Base-by-base conservation (phyloP, 2,888 invertebrate genomes). In the Plagiodera versicolora region DNA sequence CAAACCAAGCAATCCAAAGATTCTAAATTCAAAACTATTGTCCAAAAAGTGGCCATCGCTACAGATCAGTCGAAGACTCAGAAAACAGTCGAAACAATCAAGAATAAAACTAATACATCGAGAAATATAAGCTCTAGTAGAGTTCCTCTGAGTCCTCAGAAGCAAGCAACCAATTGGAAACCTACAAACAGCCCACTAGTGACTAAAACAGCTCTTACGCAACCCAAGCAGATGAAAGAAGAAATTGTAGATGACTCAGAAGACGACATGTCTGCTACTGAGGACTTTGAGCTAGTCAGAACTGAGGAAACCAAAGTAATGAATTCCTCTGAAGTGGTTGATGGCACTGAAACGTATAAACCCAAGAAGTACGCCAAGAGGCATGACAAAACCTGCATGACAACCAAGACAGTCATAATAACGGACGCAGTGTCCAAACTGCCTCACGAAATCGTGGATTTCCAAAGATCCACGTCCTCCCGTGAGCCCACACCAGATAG, bases 401-500 rank as follows among this genome's bases (percentile, higher is more conserved):
- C 83, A 44, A 85, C 84, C 0, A 85, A 84, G 72, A 83, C 83
- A 0, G 82, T 83, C 6, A 82, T 83, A 62, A 77, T 84, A 49
- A 68, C 76, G 70, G 70, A 80, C 70, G 62, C 75, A 67, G 61
- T 73, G 66, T 61, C 79, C 16, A 80, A 84, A 65, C 85, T 85
- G 61, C 81, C 84, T 70, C 86, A 87, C 69, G 79, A 88, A n/a
- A 83, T 88, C 28, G 86, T 89, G 59, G 88, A 89, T 74, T 84
- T 89, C 49, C 86, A 88, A 74, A 86, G 87, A 74, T 89, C 90
- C 0, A 89, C 88, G 77, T 90, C 90, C 51, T 90, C 90, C 0
- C 80, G 90, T 16, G 91, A 91, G 77, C 88, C 88, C 52, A 89
- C 90, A 3, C 90, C 90, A 0, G 89, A 90, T 73, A 84, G 87